A percentile compares a stretch with the other conserved stretches of the same genome.
phyloP scores from a whole-genome alignment of 92 coral and sea anemone species.

The Nematostella vectensis region DNA sequence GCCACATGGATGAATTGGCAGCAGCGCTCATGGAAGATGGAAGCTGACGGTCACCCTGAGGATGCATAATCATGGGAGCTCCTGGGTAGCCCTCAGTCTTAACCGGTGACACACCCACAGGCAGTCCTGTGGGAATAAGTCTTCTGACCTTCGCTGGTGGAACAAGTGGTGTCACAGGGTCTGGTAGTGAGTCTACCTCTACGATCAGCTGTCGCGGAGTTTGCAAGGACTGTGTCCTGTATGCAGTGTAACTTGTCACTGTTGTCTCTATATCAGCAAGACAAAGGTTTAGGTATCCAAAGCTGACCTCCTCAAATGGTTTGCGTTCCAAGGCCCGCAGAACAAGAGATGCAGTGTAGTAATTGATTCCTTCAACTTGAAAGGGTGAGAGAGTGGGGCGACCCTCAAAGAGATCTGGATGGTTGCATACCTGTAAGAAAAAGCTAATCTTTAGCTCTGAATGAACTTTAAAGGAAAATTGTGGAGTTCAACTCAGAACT shows the following conservation, averaged over 20 bases:
- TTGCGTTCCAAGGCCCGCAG: slow-evolving; percentile 67
- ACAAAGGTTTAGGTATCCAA: slow-evolving; percentile 74
- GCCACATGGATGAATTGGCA: slow-evolving; percentile 47
- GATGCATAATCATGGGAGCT: slow-evolving; percentile 14
- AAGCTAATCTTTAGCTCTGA: too few species aligned
- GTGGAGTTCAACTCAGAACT: slow-evolving; percentile 64
- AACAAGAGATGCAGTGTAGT: slow-evolving; percentile 73
- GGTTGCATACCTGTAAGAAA: slow-evolving; percentile 86
- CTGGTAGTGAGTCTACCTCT: slow-evolving; percentile 69
- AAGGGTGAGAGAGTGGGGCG: slow-evolving; percentile 86
- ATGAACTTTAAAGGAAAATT: background rate
- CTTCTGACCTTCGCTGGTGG: slow-evolving; percentile 53
- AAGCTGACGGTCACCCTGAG: slow-evolving; percentile 24
- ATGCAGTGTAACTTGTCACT: slow-evolving; percentile 84
- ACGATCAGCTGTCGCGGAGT: slow-evolving; percentile 76
- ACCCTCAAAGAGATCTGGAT: slow-evolving; percentile 95
- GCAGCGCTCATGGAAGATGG: slow-evolving; percentile 10
- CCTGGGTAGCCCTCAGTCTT: slow-evolving; percentile 14
- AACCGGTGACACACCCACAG: slow-evolving; percentile 12
- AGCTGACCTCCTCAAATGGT: slow-evolving; percentile 60
- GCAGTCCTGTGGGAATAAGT: background rate
- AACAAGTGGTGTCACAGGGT: slow-evolving; percentile 32
- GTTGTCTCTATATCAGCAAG: slow-evolving; percentile 84
- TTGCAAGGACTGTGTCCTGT: slow-evolving; percentile 72
- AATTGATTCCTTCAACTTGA: slow-evolving; percentile 55